Percentiles rank a stretch among this genome's conserved stretches.
phyloP scores from a whole-genome alignment of 2,113 vertebrate genomes.

The Dasyprocta punctata region DNA sequence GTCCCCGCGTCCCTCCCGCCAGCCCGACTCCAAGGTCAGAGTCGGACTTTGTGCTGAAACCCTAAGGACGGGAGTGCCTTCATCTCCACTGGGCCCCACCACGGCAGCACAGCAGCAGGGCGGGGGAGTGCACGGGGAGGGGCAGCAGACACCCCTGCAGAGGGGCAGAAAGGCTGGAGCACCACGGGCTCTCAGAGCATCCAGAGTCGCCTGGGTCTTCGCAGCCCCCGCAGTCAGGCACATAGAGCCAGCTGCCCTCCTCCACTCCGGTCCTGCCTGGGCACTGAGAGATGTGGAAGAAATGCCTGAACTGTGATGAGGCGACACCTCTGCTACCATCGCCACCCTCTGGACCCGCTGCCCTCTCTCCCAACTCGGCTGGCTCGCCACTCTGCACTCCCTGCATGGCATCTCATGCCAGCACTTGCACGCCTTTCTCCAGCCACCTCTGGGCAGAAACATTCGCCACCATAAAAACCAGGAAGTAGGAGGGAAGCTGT shows the following conservation, averaged over 20 bases:
- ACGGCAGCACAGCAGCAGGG: accelerated
- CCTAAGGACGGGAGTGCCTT: accelerated
- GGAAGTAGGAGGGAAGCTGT: accelerated
- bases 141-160: too few species aligned
- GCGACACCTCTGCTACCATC: accelerated
- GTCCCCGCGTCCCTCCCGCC: accelerated
- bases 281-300: accelerated
- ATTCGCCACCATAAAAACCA: neutral
- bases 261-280: neutral
- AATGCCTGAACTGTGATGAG: accelerated
- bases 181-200: neutral
- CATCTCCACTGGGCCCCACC: accelerated
- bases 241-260: neutral
- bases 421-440: neutral
- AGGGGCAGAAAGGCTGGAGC: neutral
- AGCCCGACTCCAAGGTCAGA: neutral
- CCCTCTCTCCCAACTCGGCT: accelerated
- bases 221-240: accelerated
- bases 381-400: accelerated
- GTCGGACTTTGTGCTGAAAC: accelerated
- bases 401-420: accelerated
- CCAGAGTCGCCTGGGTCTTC: neutral
- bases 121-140: too few species aligned
- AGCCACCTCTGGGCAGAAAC: neutral
- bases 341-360: accelerated